Evolutionary conservation across 2,797 vertebrate genomes (phyloP).

Genomic region (Eospalax fontanierii): DNA sequence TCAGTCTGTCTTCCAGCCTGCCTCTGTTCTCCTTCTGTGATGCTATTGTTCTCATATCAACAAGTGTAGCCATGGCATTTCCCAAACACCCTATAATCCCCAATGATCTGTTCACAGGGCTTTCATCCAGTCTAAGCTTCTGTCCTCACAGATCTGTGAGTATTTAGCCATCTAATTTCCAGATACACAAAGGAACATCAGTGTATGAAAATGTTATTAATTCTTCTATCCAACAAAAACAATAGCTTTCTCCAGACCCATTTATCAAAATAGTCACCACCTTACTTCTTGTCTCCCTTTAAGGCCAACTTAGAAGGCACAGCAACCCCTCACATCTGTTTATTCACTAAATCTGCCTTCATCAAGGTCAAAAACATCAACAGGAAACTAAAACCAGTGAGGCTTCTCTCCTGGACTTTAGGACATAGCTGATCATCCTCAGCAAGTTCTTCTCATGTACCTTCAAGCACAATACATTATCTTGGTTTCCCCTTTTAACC

Average conservation of each 20-base stretch:
- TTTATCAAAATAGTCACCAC: not conserved
- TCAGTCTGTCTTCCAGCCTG: not conserved
- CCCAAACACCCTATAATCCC: conserved; percentile 19
- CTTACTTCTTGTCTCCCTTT: not conserved
- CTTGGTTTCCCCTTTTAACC: not conserved
- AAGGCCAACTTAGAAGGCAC: not conserved
- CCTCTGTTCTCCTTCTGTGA: not conserved
- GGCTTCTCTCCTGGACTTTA: not conserved
- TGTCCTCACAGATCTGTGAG: conserved; percentile 15
- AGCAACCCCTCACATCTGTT: not conserved
- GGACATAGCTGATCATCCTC: not conserved
- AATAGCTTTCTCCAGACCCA: not conserved
- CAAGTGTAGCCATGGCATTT: not conserved
- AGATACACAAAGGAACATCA: conserved; percentile 15
- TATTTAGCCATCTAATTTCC: not conserved
- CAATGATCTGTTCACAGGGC: conserved; percentile 24
- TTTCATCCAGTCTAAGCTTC: conserved; percentile 15
- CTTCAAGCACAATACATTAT: not conserved
- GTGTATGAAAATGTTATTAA: conserved; percentile 1
- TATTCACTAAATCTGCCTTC: not conserved
- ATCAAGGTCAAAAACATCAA: not conserved
- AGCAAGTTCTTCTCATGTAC: not conserved
- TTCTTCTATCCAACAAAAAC: not conserved
- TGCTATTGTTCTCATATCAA: not conserved
- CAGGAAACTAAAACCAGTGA: not conserved